phyloP scores from a whole-genome alignment of 2,113 vertebrate genomes.

The Eclectus roratus region DNA sequence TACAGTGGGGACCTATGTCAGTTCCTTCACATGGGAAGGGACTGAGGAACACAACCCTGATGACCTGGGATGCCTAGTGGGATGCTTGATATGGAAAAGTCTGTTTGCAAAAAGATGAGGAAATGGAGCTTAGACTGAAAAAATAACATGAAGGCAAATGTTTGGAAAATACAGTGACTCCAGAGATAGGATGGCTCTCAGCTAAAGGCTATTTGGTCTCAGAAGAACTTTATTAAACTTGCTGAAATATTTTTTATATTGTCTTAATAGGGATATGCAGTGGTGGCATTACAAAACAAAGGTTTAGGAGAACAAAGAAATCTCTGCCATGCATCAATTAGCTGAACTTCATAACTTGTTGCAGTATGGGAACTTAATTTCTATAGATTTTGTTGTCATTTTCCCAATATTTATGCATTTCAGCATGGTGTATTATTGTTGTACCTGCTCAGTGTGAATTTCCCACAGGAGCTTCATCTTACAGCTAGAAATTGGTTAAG shows the following conservation, averaged over 20 bases:
- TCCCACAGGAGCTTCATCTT: background rate
- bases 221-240: background rate
- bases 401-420: background rate
- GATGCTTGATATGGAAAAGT: background rate
- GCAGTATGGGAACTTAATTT: background rate
- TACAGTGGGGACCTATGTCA: accelerated
- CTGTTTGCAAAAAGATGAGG: background rate
- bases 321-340: background rate
- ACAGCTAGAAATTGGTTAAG: background rate
- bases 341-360: background rate
- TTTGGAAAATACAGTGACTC: background rate
- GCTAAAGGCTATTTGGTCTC: background rate
- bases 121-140: background rate
- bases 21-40: background rate
- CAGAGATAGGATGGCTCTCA: background rate
- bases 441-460: background rate
- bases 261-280: background rate
- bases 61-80: background rate
- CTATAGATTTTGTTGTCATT: background rate
- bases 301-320: background rate
- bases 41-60: background rate
- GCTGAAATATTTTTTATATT: background rate
- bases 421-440: background rate
- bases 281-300: background rate
- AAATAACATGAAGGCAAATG: background rate